Conservation (phyloP, 1,140 invertebrate genomes). For the Rhyacophila brunnea region DNA sequence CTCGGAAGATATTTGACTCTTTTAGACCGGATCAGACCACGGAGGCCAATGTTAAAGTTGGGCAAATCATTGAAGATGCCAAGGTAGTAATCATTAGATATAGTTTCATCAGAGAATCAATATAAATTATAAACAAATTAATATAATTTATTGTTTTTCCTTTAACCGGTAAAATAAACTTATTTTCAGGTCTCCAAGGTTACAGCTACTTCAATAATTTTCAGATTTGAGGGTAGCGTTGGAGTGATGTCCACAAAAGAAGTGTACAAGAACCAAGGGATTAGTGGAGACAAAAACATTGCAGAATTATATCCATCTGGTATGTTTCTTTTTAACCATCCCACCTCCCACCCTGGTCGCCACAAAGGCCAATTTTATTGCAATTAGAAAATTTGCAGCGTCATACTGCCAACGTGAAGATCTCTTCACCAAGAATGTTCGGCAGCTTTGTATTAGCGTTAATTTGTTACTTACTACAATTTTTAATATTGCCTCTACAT, state of each 20-base stretch:
- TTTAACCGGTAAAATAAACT: background rate
- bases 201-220: constrained; percentile 15
- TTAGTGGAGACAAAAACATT: constrained; percentile 2
- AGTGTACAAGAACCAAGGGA: background rate
- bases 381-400: too few relatives aligned
- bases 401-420: too few relatives aligned
- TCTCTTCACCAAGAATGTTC: too few relatives aligned
- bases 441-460: too few relatives aligned
- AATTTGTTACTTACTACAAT: too few relatives aligned
- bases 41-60: constrained; percentile 43
- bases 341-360: too few relatives aligned
- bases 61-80: constrained; percentile 45
- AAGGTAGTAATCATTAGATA: constrained; percentile 37
- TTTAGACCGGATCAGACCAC: constrained; percentile 41
- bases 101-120: too few relatives aligned
- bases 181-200: constrained; percentile 27
- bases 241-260: constrained; percentile 19
- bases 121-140: background rate
- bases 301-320: constrained; percentile 19
- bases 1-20: constrained; percentile 44
- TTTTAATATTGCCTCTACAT: too few relatives aligned
- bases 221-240: constrained; percentile 20
- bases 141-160: background rate
- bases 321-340: too few relatives aligned
- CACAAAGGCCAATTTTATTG: too few relatives aligned